Conservation (phyloP, 2,113 vertebrate genomes). For the Colistium nudipinnis region DNA sequence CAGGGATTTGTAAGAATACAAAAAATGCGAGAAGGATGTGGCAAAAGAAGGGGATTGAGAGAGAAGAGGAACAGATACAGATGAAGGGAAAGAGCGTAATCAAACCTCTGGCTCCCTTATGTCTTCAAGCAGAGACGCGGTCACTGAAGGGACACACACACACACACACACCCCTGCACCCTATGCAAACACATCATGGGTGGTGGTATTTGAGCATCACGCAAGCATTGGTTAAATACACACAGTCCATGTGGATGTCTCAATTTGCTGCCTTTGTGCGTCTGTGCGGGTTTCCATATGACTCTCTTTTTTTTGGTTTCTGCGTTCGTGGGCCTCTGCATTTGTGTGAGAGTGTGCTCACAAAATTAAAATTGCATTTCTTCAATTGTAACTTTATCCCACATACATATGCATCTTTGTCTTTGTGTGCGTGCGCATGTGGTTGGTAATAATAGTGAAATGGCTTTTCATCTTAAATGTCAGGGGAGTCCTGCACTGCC, state of each 20-base stretch:
- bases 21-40: slow-evolving; percentile 13
- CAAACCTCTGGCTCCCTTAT: slow-evolving; percentile 68
- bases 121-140: slow-evolving; percentile 62
- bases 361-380: slow-evolving; percentile 8
- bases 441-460: slow-evolving; percentile 25
- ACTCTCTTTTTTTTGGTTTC: too few relatives aligned
- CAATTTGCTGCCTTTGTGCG: slow-evolving; percentile 22
- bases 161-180: slow-evolving; percentile 36
- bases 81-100: slow-evolving; percentile 55
- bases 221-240: slow-evolving; percentile 39
- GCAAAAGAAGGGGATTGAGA: neutral
- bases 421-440: slow-evolving; percentile 8
- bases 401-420: slow-evolving; percentile 4
- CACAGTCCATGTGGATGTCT: slow-evolving; percentile 31
- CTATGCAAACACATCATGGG: slow-evolving; percentile 53
- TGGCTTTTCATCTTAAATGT: slow-evolving; percentile 42
- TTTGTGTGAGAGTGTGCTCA: neutral
- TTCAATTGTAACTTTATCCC: neutral
- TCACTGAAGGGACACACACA: slow-evolving; percentile 63
- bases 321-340: neutral
- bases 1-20: slow-evolving; percentile 49
- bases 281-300: too few relatives aligned
- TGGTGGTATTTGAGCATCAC: slow-evolving; percentile 38
- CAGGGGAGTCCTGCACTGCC: slow-evolving; percentile 19
- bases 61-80: slow-evolving; percentile 14